Evolutionary conservation across 2,113 vertebrate species (phyloP).

Genomic region (Prionailurus viverrinus): DNA sequence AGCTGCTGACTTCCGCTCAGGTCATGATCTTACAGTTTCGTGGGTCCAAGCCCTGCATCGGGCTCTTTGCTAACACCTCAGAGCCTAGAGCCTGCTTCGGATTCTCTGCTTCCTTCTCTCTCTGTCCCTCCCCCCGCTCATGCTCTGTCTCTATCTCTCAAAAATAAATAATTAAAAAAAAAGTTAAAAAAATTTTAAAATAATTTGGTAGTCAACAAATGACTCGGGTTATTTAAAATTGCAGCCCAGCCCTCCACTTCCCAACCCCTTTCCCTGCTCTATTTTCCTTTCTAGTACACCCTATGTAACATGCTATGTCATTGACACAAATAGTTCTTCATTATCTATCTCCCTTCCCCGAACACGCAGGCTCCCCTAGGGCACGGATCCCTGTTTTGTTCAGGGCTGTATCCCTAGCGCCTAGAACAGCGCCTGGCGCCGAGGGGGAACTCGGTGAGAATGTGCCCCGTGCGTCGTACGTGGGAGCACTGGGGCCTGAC

Average conservation of each 20-base stretch:
- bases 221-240: background rate
- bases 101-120: too few relatives aligned
- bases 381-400: background rate
- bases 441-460: background rate
- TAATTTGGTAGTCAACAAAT: background rate
- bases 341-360: background rate
- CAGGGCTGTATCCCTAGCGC: background rate
- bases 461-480: background rate
- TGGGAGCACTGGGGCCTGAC: background rate
- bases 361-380: background rate
- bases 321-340: background rate
- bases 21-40: too few relatives aligned
- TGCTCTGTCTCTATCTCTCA: too few relatives aligned
- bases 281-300: background rate
- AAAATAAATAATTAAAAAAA: too few relatives aligned
- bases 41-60: too few relatives aligned
- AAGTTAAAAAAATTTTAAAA: background rate
- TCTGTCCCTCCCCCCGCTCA: too few relatives aligned
- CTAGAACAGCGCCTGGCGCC: background rate
- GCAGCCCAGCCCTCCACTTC: background rate
- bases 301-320: accelerated
- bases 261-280: background rate
- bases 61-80: too few relatives aligned
- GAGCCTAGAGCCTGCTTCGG: too few relatives aligned
- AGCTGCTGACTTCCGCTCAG: too few relatives aligned